Evolutionary conservation across 2,888 invertebrate species (phyloP).

Genomic region (Ormyrus labotus): DNA sequence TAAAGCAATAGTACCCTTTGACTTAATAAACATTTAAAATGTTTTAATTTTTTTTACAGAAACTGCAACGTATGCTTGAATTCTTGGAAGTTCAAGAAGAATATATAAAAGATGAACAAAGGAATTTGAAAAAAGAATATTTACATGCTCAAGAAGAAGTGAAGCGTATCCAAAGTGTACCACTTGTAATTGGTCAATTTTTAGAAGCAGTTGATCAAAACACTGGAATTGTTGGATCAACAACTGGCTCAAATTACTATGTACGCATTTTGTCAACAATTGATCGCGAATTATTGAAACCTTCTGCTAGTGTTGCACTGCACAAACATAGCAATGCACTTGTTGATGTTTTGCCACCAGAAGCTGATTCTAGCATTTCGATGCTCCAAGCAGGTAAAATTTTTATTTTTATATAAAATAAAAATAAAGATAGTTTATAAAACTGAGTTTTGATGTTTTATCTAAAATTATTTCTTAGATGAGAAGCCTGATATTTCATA

Average conservation of each 20-base stretch:
- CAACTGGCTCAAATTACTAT: conserved; percentile 99
- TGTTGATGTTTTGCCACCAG: conserved; percentile 98
- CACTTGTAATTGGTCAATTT: conserved; percentile 98
- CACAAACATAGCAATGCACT: conserved; percentile 99
- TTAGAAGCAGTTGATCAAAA: conserved; percentile 99
- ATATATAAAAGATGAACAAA: conserved; percentile 99
- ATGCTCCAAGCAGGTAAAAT: conserved; percentile 92
- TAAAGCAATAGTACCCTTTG: background rate
- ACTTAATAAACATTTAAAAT: background rate
- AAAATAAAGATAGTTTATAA: background rate
- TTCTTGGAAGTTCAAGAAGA: conserved; percentile 99
- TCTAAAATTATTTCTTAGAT: conserved; percentile 78
- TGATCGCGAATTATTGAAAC: conserved; percentile 96
- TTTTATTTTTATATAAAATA: conserved; percentile 1
- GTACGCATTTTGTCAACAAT: conserved; percentile 98
- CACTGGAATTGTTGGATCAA: conserved; percentile 99
- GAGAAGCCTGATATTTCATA: conserved; percentile 99
- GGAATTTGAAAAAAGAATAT: conserved; percentile 98
- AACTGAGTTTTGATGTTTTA: background rate
- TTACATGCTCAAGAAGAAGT: conserved; percentile 98
- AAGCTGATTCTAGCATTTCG: conserved; percentile 98
- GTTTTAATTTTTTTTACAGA: conserved; percentile 77
- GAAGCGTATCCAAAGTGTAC: conserved; percentile 98
- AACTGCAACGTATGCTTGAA: conserved; percentile 96
- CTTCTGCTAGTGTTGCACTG: conserved; percentile 97